Evolutionary conservation across 2,113 vertebrate species (phyloP).

Genomic region (Chaetura pelagica): DNA sequence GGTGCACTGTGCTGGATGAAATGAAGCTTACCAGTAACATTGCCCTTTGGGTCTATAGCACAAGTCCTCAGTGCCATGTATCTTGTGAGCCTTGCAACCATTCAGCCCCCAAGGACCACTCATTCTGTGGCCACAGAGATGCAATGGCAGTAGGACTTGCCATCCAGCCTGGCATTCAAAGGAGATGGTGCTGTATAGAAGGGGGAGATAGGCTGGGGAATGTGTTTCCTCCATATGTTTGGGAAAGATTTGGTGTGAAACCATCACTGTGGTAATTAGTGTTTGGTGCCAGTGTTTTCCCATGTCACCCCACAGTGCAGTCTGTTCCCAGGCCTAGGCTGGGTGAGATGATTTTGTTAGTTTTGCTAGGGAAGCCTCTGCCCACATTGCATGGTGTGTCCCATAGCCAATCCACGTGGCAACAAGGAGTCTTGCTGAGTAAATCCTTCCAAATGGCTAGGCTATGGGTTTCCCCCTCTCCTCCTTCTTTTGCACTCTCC

Average conservation of each 20-base stretch:
- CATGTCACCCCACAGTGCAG: not conserved
- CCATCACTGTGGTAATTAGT: not conserved
- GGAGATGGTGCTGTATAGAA: not conserved
- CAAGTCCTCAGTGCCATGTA: too few relatives aligned
- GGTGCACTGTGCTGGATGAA: not conserved
- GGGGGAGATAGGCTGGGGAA: not conserved
- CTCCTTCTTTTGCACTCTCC: not conserved
- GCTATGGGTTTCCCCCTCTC: not conserved
- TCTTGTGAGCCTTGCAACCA: not conserved
- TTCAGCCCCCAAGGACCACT: not conserved
- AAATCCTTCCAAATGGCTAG: not conserved
- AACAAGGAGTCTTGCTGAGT: not conserved
- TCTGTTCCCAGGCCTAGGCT: not conserved
- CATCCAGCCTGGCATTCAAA: not conserved
- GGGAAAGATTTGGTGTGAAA: not conserved
- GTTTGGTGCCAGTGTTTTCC: not conserved
- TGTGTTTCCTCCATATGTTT: not conserved
- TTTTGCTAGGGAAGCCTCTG: not conserved
- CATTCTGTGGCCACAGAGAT: not conserved
- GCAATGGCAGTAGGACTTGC: not conserved
- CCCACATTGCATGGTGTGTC: rapidly evolving
- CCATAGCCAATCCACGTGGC: not conserved
- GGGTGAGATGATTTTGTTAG: not conserved
- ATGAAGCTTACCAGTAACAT: too few relatives aligned
- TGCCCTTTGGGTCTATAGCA: too few relatives aligned